Base-by-base conservation (phyloP, 2,888 invertebrate genomes). In the Eledona agricola region DNA sequence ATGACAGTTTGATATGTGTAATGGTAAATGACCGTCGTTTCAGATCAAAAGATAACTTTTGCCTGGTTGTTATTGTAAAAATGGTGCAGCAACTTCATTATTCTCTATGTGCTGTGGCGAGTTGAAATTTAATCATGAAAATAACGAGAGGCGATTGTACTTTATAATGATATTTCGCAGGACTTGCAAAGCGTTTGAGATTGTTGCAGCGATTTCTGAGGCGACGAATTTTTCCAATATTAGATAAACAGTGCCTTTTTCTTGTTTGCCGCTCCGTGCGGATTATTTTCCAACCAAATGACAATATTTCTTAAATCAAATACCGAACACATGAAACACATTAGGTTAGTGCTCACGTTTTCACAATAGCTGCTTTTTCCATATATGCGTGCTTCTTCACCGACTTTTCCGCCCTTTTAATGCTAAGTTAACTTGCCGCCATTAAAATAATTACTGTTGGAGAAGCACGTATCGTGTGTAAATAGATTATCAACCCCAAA, bases 381-480 rank as follows among this genome's bases (percentile, higher is more conserved):
- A 20, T 47, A 47, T 29, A 46, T 51, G 64, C 62, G 65, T 64
- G 66, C 64, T 64, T 63, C 63, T 64, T 65, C 62, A 62, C 60
- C 43, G 40, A 37, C 46, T 34, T 26, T 45, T 42, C 26, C 13
- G 17, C 35, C 34, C 51, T 55, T 32, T 45, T 16, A 40, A 9
- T 28, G 25, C 28, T 47, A 32, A 42, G 22, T 49, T 12, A 22
- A 32, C 47, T 26, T 16, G 49, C 42, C 42, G 51, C 47, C 22
- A 53, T 43, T 25, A 25, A 9, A 9, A 40, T 28, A 40, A 28
- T 40, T 40, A 26, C 12, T 7, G 12, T 15, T 11, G 12, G 25
- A 59, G 59, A 59, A 59, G 59, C 59, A 59, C 55, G 59, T 55
- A 59, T 23, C 50, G 19, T 51, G 38, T 51, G 55, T 56, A 58